phyloP scores from a whole-genome alignment of 92 coral and sea anemone species.

The Virgularia gustaviana region DNA sequence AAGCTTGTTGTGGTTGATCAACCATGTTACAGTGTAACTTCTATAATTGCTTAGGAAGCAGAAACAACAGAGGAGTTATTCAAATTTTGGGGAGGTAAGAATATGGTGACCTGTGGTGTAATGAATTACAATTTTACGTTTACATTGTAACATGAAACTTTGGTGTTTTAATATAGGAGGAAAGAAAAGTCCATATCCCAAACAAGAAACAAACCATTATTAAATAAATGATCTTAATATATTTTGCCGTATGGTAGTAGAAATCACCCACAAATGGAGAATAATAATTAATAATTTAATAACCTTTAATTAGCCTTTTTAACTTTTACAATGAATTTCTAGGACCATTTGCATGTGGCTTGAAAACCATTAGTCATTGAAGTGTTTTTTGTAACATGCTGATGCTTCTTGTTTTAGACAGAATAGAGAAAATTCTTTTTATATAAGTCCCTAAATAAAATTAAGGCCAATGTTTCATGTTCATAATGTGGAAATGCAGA shows the following conservation, averaged over 20 bases:
- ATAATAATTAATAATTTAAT: no score
- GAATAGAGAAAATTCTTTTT: no score
- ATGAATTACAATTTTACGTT: background rate
- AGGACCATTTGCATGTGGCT: no score
- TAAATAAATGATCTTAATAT: background rate
- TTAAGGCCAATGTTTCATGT: no score
- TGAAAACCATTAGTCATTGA: no score
- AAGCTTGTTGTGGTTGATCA: no score
- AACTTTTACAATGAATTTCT: no score
- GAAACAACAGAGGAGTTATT: slow-evolving; percentile 73
- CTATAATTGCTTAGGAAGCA: slow-evolving; percentile 56
- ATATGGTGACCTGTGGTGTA: background rate
- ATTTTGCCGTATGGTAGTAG: background rate
- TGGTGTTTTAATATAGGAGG: background rate
- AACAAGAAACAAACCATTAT: background rate
- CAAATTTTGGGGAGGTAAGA: slow-evolving; percentile 72
- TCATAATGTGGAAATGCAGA: background rate
- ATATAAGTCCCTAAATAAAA: no score
- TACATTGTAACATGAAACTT: background rate
- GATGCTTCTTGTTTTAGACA: no score
- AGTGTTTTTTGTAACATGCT: no score
- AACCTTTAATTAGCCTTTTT: no score
- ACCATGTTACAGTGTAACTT: background rate
- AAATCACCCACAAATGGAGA: no score
- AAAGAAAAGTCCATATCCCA: background rate